Base-by-base conservation (phyloP, 2,797 vertebrate species). In the Hypotaenidia okinawae region DNA sequence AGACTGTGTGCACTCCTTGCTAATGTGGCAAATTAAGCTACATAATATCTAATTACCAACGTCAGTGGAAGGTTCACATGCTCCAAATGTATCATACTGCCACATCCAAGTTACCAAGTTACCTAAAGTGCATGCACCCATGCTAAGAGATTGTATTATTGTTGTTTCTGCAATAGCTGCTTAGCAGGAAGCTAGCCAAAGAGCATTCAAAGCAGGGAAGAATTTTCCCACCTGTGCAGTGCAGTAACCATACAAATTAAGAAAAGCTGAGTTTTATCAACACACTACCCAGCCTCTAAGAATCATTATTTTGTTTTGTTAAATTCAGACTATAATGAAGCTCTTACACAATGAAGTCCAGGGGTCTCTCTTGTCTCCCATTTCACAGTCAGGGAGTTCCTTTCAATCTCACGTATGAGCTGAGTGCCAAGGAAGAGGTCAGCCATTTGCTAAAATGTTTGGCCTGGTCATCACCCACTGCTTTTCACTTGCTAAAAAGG, bases 321-420 rank as follows among this genome's bases (percentile, higher is more conserved):
- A 5, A 4, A 78, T 88, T 84, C 64, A 52, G 24, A 66, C 41
- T 63, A 16, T 6, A 76, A 80, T 61, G n/a, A 69, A 55, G 25
- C 43, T 91, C 69, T 57, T 52, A 33, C 21, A 84, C 88, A 91
- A 19, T 43, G 24, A 69, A 95, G 80, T 72, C 45, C 76, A 92
- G 74, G 55, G 76, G 23, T 95, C 78, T 87, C 80, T 90, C 37
- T 84, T 93, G 74, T 76, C 89, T 96, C 81, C 59, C 69, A 41
- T 94, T 97, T 94, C 88, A 85, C 64, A 69, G n/a, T 57, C 79
- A 90, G 67, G 94, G 93, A 91, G 91, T 92, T 94, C 93, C 73
- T 95, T 95, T 94, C 94, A 95, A 84, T 91, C 80, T 94, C 52
- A 77, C 32, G 16, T 45, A 57, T 1, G 16, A 96, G 39, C 43